Base-by-base conservation (phyloP, 1,140 invertebrate species). In the Brachionus rubens region DNA sequence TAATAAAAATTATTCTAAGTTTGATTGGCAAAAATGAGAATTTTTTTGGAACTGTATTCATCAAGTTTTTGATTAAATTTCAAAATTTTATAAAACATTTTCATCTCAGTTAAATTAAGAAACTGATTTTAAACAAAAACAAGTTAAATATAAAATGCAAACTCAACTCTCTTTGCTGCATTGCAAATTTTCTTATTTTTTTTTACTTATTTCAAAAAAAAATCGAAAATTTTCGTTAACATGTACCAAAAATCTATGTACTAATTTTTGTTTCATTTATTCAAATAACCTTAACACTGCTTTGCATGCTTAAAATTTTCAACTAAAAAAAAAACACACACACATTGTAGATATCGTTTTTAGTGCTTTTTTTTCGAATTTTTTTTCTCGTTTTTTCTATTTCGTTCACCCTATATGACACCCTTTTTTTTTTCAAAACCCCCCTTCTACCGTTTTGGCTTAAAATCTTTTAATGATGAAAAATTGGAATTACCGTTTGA, bases 401-500 rank as follows among this genome's bases (percentile, higher is more conserved):
- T 24, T 19, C 40, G 24, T n/a, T n/a, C n/a, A n/a, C n/a, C n/a
- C n/a, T n/a, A n/a, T n/a, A n/a, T n/a, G n/a, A n/a, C n/a, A n/a
- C n/a, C n/a, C n/a, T n/a, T n/a, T n/a, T n/a, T n/a, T n/a, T n/a
- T n/a, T n/a, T n/a, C n/a, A n/a, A n/a, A n/a, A n/a, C n/a, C n/a
- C n/a, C n/a, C n/a, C n/a, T n/a, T n/a, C n/a, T n/a, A n/a, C n/a
- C n/a, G n/a, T n/a, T n/a, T n/a, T n/a, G n/a, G n/a, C n/a, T n/a
- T n/a, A n/a, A n/a, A n/a, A 65, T 24, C 43, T 28, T n/a, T 33
- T 3, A 14, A 1, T 65, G 16, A 65, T 43, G 9, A 65, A 65
- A 59, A 72, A 48, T 50, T 72, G 68, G 68, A 72, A 72, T 72
- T 72, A 72, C 68, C 68, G 68, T 72, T 72, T 72, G 68, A 70